phyloP scores from a whole-genome alignment of 2,888 invertebrate species.

The Cecidostiba fungosa region DNA sequence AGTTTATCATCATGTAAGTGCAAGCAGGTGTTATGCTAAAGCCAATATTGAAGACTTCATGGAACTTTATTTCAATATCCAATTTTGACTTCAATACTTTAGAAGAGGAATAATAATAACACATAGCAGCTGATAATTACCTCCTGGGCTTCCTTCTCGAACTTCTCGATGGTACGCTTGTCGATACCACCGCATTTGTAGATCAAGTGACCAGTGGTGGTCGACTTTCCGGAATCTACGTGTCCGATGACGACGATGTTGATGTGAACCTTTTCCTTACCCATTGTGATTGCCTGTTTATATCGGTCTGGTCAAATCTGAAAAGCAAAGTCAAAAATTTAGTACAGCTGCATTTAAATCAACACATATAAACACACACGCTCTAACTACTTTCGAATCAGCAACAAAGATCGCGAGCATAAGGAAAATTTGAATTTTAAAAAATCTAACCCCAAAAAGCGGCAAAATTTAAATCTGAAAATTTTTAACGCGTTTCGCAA shows the following conservation, averaged over 20 bases:
- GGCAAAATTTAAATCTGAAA: background rate
- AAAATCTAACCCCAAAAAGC: background rate
- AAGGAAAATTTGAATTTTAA: background rate
- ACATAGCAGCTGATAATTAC: constrained; percentile 38
- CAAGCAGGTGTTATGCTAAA: background rate
- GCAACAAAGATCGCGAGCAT: background rate
- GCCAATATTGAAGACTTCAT: background rate
- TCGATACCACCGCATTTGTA: constrained; percentile 99
- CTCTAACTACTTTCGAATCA: background rate
- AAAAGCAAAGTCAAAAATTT: constrained; percentile 37
- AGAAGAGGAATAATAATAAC: background rate
- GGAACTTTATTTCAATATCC: constrained; percentile 18
- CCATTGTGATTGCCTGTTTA: constrained; percentile 66
- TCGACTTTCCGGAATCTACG: constrained; percentile 98
- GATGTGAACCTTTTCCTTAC: constrained; percentile 98
- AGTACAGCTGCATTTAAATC: background rate
- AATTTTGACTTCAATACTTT: constrained; percentile 31
- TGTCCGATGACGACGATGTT: constrained; percentile 99
- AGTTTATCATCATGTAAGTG: constrained; percentile 46
- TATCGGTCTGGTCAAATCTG: constrained; percentile 59
- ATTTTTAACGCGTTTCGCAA: background rate
- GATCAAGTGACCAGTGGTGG: constrained; percentile 95
- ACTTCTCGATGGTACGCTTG: constrained; percentile 99
- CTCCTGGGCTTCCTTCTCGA: constrained; percentile 99
- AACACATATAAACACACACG: too few species aligned